Conservation (phyloP, 2,113 vertebrate species). For the Dissostichus mawsoni region DNA sequence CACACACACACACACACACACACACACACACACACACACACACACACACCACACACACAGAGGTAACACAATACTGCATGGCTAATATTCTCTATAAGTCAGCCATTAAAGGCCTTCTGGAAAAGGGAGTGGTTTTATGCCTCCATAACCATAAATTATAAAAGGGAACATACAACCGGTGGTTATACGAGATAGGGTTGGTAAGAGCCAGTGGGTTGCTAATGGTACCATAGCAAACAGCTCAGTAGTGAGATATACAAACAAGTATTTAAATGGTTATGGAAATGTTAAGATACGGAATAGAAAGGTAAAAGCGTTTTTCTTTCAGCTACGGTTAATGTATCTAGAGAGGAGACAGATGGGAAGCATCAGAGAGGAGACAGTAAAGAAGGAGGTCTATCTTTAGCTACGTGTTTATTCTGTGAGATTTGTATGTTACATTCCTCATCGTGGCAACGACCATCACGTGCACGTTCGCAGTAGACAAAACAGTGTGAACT, state of each 20-base stretch:
- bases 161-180: background rate
- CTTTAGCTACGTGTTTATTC: conserved; percentile 49
- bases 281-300: conserved; percentile 10
- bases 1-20: background rate
- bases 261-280: conserved; percentile 22
- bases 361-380: conserved; percentile 20
- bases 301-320: background rate
- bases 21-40: background rate
- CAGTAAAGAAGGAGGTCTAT: conserved; percentile 28
- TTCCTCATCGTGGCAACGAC: conserved; percentile 37
- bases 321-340: background rate
- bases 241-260: conserved; percentile 2
- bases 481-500: no score
- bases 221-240: conserved; percentile 29
- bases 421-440: conserved; percentile 43
- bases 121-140: conserved; percentile 53
- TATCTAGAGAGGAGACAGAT: background rate
- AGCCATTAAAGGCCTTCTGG: conserved; percentile 56
- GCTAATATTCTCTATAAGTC: conserved; percentile 32
- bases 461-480: no score
- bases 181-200: conserved; percentile 37
- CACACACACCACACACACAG: background rate
- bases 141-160: conserved; percentile 37
- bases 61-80: conserved; percentile 59
- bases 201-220: conserved; percentile 19